These are phyloP conservation scores for Zoroaster sp. DNA, from an alignment of 53 echinoderm and acorn worm genomes.

Conservation along the genomic window DNA sequence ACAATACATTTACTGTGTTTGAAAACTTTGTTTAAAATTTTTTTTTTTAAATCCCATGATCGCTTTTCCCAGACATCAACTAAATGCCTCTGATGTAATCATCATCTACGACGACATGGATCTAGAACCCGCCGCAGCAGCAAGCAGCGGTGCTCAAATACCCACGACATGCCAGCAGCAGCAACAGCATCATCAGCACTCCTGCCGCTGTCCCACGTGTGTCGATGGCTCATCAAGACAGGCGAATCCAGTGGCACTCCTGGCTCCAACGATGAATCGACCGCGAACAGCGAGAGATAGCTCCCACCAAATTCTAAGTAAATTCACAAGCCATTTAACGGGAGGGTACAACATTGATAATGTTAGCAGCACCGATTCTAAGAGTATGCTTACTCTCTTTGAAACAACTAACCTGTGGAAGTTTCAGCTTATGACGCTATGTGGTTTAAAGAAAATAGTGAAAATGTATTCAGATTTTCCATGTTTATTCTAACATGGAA, in stretches of 20 bases:
- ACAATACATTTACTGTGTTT: too few species aligned
- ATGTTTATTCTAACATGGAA: too few species aligned
- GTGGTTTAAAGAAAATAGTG: too few species aligned
- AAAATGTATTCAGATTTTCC: too few species aligned
- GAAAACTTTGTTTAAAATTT: neutral
- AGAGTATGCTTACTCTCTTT: too few species aligned
- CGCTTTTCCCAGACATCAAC: conserved; percentile 23
- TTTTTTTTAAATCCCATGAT: neutral
- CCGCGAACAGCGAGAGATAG: neutral
- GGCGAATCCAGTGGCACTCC: neutral
- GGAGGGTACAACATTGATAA: too few species aligned
- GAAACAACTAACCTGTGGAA: too few species aligned
- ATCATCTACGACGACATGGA: conserved; percentile 65
- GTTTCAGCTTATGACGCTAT: too few species aligned
- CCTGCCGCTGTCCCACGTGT: neutral
- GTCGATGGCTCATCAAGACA: neutral
- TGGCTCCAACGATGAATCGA: neutral
- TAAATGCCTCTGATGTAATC: conserved; percentile 61
- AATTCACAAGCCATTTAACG: too few species aligned
- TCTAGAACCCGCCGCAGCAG: conserved; percentile 26
- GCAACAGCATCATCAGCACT: neutral
- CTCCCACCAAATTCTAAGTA: neutral
- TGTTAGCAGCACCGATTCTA: too few species aligned
- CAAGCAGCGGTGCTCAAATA: neutral
- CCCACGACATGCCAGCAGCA: neutral